Conservation (phyloP, 1,140 invertebrate species). For the Proctacanthus coquilletti region DNA sequence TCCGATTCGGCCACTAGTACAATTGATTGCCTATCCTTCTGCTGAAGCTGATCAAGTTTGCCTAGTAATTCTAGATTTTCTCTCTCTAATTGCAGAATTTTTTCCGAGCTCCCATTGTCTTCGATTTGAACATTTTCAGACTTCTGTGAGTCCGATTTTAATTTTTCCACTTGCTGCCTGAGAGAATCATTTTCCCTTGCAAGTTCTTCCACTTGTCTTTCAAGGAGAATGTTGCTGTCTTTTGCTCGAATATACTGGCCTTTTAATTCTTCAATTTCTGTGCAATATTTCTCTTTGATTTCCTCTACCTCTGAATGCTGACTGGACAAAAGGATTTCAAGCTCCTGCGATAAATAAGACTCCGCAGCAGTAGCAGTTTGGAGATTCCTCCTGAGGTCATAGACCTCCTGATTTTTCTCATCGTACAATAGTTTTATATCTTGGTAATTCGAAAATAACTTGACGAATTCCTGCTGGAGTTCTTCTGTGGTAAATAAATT, state of each 20-base stretch:
- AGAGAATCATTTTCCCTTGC: no score
- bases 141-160: no score
- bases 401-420: constrained; percentile 19
- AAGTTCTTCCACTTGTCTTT: no score
- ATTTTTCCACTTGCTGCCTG: no score
- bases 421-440: constrained; percentile 13
- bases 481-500: constrained; percentile 16
- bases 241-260: no score
- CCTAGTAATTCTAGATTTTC: constrained; percentile 21
- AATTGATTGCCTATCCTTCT: constrained; percentile 13
- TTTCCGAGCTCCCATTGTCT: constrained; percentile 3
- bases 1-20: constrained; percentile 20
- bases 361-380: constrained; percentile 20
- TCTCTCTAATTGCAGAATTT: constrained; percentile 11
- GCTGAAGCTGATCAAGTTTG: constrained; percentile 20
- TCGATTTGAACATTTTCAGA: not conserved
- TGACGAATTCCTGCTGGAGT: constrained; percentile 20
- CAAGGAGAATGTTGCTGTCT: no score
- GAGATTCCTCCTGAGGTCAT: constrained; percentile 21
- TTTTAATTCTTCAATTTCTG: no score
- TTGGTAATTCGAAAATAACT: constrained; percentile 16
- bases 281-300: constrained; percentile 14
- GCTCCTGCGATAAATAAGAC: constrained; percentile 19
- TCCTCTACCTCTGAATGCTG: constrained; percentile 16
- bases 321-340: constrained; percentile 14